Conservation (phyloP, 1,140 invertebrate genomes). For the Zaprionus camerounensis region DNA sequence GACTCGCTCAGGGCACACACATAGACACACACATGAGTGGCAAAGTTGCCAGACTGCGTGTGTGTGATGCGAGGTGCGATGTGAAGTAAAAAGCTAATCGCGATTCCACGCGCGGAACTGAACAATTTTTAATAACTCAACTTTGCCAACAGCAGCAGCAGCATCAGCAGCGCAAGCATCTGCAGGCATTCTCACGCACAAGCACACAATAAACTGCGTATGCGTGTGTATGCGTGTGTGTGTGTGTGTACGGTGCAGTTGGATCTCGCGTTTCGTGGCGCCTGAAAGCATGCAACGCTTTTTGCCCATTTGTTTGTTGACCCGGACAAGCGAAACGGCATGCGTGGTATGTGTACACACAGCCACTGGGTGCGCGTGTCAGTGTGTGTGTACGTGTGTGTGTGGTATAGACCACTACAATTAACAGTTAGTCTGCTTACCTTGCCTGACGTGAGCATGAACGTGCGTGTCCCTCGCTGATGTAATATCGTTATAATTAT, state of each 20-base stretch:
- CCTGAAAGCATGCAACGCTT: constrained; percentile 56
- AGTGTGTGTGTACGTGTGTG: not conserved
- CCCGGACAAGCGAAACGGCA: constrained; percentile 38
- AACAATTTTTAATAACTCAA: constrained; percentile 9
- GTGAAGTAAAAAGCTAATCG: not conserved
- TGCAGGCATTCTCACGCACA: not conserved
- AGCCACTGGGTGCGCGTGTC: not conserved
- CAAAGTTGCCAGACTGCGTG: not conserved
- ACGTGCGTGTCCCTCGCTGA: not conserved
- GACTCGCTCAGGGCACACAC: not conserved
- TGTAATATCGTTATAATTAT: constrained; percentile 6
- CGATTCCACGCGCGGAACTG: not conserved
- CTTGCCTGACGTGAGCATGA: not conserved
- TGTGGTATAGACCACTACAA: constrained; percentile 16
- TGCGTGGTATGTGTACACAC: constrained; percentile 36
- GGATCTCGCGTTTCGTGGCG: constrained; percentile 26
- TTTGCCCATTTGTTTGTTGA: constrained; percentile 59
- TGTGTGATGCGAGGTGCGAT: not conserved
- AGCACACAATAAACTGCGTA: not conserved
- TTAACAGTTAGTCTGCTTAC: constrained; percentile 12
- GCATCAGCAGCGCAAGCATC: not conserved
- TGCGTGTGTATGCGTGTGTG: constrained; percentile 15
- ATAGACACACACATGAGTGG: not conserved
- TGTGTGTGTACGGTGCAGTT: constrained; percentile 27
- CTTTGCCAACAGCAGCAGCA: not conserved